A percentile compares a stretch with the other conserved stretches of the same genome.
Evolutionary conservation across 2,113 vertebrate genomes (phyloP).

Genomic region (Vulpes lagopus): DNA sequence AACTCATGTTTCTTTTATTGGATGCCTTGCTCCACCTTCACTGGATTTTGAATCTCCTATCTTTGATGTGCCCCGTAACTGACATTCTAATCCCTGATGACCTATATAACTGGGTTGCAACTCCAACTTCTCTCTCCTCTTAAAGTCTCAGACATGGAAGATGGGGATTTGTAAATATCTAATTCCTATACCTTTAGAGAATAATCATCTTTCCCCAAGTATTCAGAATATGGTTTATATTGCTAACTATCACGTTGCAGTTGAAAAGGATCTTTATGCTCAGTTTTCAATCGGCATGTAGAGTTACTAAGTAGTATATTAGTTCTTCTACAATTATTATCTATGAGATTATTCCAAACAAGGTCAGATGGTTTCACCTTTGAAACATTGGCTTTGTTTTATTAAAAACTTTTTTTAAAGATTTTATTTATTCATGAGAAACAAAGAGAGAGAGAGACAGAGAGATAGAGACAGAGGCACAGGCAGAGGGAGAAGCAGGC

Average conservation of each 20-base stretch:
- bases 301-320: neutral
- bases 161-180: neutral
- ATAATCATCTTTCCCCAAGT: neutral
- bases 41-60: neutral
- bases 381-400: too few species aligned
- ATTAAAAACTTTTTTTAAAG: too few species aligned
- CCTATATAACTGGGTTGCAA: neutral
- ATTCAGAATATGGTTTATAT: neutral
- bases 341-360: neutral
- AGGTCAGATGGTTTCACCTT: too few species aligned
- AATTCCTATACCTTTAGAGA: neutral
- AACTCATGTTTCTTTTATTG: neutral
- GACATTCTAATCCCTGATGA: neutral
- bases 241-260: neutral
- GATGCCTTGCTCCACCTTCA: neutral
- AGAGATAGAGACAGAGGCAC: too few species aligned
- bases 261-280: neutral
- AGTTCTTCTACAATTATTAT: neutral
- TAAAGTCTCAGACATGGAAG: neutral
- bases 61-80: neutral
- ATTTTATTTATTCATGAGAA: too few species aligned
- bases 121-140: neutral
- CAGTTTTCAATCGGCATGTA: neutral
- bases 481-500: too few species aligned
- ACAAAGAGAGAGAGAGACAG: too few species aligned